Evolutionary conservation across 2,113 vertebrate species (phyloP).

Genomic region (Meleagris gallopavo): DNA sequence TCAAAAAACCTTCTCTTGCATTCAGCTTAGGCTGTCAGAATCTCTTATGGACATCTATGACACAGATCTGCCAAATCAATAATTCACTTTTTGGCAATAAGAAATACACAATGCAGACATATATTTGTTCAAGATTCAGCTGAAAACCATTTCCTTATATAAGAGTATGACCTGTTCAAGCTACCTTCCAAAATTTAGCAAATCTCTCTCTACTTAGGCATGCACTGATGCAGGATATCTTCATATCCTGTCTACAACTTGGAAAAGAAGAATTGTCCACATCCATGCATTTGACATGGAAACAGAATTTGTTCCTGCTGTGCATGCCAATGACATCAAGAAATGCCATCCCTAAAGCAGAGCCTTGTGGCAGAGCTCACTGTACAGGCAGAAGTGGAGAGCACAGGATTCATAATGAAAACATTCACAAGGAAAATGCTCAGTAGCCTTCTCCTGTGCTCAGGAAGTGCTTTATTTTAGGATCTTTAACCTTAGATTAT

Average conservation of each 20-base stretch:
- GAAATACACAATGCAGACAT: slow-evolving; percentile 62
- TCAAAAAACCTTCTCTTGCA: slow-evolving; percentile 44
- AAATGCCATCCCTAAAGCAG: slow-evolving; percentile 22
- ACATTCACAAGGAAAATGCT: neutral
- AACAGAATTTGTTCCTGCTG: neutral
- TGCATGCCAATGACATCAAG: neutral
- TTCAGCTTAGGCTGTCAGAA: slow-evolving; percentile 23
- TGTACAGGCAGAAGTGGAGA: neutral
- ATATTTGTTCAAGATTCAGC: slow-evolving; percentile 46
- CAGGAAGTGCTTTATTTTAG: neutral
- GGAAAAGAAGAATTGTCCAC: neutral
- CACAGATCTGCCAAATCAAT: slow-evolving; percentile 38
- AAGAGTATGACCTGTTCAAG: slow-evolving; percentile 42
- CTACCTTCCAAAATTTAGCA: slow-evolving; percentile 17
- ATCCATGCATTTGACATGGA: neutral
- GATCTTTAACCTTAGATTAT: neutral
- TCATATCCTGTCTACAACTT: neutral
- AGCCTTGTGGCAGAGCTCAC: neutral
- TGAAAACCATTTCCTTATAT: slow-evolving; percentile 34
- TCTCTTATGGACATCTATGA: slow-evolving; percentile 39
- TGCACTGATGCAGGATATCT: neutral
- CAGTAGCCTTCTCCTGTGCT: neutral
- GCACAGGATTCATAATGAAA: neutral
- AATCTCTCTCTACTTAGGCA: neutral
- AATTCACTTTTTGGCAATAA: slow-evolving; percentile 63